phyloP scores from a whole-genome alignment of 2,113 vertebrate genomes.

The Helogale parvula region DNA sequence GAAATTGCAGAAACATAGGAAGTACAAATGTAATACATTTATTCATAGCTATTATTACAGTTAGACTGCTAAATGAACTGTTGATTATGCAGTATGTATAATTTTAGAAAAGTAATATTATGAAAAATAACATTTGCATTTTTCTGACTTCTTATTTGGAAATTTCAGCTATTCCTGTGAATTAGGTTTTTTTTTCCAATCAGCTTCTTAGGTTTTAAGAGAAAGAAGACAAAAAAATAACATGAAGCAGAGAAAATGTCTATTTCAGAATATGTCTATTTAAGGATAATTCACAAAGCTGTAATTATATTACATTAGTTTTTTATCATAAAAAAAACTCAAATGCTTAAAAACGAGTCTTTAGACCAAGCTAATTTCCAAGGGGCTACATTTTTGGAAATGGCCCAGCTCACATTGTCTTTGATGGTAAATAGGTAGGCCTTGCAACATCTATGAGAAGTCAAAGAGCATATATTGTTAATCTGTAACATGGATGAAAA shows the following conservation, averaged over 20 bases:
- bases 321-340: not conserved
- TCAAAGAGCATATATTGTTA: not conserved
- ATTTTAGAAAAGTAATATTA: slow-evolving; percentile 54
- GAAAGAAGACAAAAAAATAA: not conserved
- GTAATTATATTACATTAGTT: not conserved
- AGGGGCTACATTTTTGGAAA: not conserved
- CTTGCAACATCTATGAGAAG: not conserved
- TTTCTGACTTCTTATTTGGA: slow-evolving; percentile 45
- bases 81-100: slow-evolving; percentile 28
- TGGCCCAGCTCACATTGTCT: not conserved
- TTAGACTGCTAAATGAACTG: not conserved
- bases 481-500: not conserved
- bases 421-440: not conserved
- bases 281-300: not conserved
- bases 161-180: slow-evolving; percentile 23
- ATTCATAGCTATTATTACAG: not conserved
- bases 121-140: slow-evolving; percentile 39
- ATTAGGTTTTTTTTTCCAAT: not conserved
- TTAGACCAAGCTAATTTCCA: not conserved
- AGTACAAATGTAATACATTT: slow-evolving; percentile 1
- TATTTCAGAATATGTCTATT: not conserved
- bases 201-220: not conserved
- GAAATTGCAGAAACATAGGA: not conserved
- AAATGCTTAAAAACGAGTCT: not conserved
- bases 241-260: not conserved